Evolutionary conservation across 2,797 vertebrate genomes (phyloP).

Genomic region (Eulemur mongoz): DNA sequence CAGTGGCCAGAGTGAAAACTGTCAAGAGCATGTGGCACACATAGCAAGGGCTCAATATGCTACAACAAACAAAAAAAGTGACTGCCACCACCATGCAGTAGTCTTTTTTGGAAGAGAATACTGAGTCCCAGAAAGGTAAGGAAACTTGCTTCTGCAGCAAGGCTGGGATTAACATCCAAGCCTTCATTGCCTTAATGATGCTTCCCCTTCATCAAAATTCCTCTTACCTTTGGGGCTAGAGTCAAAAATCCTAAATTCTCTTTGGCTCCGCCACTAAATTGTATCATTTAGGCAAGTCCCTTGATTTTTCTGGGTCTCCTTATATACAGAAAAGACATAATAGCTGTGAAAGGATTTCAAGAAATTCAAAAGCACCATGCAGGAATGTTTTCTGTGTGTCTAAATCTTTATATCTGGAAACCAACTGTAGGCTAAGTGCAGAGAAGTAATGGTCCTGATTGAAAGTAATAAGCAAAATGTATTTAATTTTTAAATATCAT

Average conservation of each 20-base stretch:
- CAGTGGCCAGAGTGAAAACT: background rate
- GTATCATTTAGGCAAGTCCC: background rate
- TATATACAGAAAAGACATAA: background rate
- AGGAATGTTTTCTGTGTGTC: background rate
- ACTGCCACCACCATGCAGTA: no score
- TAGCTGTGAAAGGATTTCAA: constrained; percentile 18
- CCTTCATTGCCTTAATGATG: background rate
- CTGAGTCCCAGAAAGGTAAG: background rate
- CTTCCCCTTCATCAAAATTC: background rate
- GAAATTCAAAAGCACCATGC: constrained; percentile 2
- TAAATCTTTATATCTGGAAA: background rate
- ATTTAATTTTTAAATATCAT: background rate
- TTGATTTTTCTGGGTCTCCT: constrained; percentile 39
- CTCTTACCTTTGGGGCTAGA: background rate
- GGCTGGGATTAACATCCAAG: background rate
- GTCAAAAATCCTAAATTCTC: background rate
- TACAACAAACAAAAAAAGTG: background rate
- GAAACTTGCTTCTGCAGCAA: background rate
- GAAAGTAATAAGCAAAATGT: background rate
- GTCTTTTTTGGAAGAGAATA: background rate
- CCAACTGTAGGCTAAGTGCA: background rate
- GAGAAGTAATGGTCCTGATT: background rate
- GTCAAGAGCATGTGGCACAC: background rate
- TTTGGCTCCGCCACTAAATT: background rate
- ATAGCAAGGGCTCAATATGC: background rate